Base-by-base conservation (phyloP, 2,888 invertebrate species). In the Trilocha varians region DNA sequence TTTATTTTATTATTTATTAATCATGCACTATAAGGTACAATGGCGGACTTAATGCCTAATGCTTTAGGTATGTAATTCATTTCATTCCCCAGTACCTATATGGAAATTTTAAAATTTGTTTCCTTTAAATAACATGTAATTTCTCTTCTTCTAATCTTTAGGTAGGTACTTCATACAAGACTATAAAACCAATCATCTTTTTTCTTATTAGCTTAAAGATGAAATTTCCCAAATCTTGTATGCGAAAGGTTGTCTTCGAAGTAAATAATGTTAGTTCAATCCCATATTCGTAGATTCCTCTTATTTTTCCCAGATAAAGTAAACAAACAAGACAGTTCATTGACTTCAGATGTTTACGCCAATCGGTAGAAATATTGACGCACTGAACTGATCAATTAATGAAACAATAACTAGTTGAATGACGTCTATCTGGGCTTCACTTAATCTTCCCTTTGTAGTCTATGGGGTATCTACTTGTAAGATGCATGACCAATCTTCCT, bases 391-490 rank as follows among this genome's bases (percentile, higher is more conserved):
- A 49, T 46, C 43, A 43, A 43, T 44, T 51, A 47, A 48, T 46
- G 45, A 49, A 48, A 53, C 55, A 57, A 53, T 52, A 51, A 53
- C 52, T 47, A 48, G 46, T 46, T 44, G 49, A 57, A 58, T 55
- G 53, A 54, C 52, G 48, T 41, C 48, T 43, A 53, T 52, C 46
- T 48, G 42, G 45, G 48, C 44, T 57, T 55, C 52, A 55, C 49
- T 57, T 57, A 53, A 59, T 56, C 54, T 53, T 49, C 59, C 55
- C 58, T 57, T 59, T 57, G 53, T 56, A 43, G 47, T 49, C 49
- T 46, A 53, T 52, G 43, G 17, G 40, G 42, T 33, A 39, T 41
- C 32, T 54, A 55, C 55, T 55, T n/a, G n/a, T n/a, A n/a, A n/a
- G n/a, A n/a, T n/a, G n/a, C n/a, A n/a, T n/a, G n/a, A n/a, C n/a